Evolutionary conservation across 2,888 invertebrate genomes (phyloP).

Genomic region (Lypha dubia): DNA sequence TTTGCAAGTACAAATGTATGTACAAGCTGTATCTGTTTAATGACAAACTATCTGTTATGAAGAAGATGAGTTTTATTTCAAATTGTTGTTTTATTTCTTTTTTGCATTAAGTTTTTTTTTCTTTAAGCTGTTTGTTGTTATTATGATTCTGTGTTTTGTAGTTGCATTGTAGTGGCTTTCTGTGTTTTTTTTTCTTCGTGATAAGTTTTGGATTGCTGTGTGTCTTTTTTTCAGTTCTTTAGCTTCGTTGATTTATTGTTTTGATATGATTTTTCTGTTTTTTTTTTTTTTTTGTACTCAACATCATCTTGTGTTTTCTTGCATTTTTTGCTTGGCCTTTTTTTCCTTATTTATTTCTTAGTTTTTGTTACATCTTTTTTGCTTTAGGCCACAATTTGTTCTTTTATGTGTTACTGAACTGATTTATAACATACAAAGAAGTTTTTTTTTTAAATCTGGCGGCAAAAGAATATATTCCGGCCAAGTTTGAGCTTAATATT

Average conservation of each 20-base stretch:
- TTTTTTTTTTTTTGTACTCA: slow-evolving; percentile 38
- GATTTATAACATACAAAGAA: slow-evolving; percentile 38
- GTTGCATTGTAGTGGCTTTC: neutral
- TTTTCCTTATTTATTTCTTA: neutral
- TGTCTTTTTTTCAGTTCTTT: slow-evolving; percentile 29
- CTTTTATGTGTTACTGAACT: slow-evolving; percentile 57
- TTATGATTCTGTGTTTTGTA: slow-evolving; percentile 1
- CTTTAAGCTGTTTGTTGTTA: slow-evolving; percentile 15
- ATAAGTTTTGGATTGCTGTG: slow-evolving; percentile 37
- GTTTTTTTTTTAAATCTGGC: neutral
- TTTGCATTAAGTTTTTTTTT: slow-evolving; percentile 7
- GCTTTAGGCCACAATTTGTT: slow-evolving; percentile 65
- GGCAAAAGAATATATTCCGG: neutral
- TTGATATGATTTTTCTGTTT: slow-evolving; percentile 60
- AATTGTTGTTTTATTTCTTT: slow-evolving; percentile 40
- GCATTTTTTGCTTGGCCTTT: slow-evolving; percentile 37
- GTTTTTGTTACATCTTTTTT: neutral
- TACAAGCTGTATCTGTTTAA: slow-evolving; percentile 32
- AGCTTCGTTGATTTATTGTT: slow-evolving; percentile 67
- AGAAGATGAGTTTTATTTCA: slow-evolving; percentile 58
- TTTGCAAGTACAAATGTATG: neutral
- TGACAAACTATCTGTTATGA: slow-evolving; percentile 58
- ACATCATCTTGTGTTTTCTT: slow-evolving; percentile 27
- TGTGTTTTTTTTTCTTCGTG: slow-evolving; percentile 27
- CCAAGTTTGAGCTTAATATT: neutral